These are phyloP conservation scores for Urocitellus parryii DNA, from an alignment of 2,113 vertebrate genomes.

Conservation along the genomic window DNA sequence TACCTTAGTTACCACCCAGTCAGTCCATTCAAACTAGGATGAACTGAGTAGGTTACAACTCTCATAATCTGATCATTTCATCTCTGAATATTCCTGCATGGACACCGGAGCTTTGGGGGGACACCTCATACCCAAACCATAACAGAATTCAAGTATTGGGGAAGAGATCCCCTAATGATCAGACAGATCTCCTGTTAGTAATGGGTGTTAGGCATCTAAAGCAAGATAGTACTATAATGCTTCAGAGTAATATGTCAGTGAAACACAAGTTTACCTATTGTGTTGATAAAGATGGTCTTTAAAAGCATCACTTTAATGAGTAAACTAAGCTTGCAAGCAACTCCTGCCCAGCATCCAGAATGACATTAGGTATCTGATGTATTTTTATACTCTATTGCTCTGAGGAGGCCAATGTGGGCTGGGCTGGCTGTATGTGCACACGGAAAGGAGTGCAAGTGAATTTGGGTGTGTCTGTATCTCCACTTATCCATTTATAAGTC, in stretches of 20 bases:
- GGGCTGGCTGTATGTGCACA: background rate
- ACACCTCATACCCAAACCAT: no score
- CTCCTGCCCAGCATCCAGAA: background rate
- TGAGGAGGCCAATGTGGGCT: background rate
- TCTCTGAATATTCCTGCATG: no score
- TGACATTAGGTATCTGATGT: background rate
- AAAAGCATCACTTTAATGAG: background rate
- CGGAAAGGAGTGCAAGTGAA: accelerated
- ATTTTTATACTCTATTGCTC: background rate
- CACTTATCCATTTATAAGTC: background rate
- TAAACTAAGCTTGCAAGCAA: background rate
- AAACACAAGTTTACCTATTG: background rate
- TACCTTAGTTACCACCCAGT: no score
- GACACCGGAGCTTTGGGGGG: no score
- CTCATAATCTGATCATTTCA: no score
- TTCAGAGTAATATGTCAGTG: accelerated
- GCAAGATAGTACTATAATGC: background rate
- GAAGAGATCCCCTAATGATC: background rate
- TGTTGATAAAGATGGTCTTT: background rate
- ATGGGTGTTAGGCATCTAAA: background rate
- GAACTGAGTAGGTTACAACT: no score
- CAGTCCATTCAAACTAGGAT: no score
- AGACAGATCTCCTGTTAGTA: background rate
- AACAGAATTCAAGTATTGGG: background rate
- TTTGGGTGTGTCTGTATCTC: background rate